Conservation (phyloP, 2,888 invertebrate genomes). For the Ferdinandea cuprea region DNA sequence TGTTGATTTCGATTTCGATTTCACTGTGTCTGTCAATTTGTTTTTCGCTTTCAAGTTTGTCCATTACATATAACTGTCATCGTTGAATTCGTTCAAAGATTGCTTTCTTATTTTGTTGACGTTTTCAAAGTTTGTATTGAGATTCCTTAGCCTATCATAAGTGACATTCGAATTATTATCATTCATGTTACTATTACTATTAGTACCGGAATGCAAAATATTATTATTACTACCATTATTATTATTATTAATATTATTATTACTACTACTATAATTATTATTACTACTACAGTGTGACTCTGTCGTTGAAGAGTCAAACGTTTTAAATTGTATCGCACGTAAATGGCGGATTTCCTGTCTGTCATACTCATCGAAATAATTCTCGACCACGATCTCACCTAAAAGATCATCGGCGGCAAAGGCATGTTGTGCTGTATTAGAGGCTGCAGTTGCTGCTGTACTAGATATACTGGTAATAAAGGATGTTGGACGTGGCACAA, state of each 20-base stretch:
- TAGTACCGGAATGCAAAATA: constrained; percentile 66
- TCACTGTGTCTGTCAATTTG: no score
- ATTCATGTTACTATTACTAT: constrained; percentile 45
- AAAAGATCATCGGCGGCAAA: constrained; percentile 55
- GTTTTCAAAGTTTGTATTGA: constrained; percentile 58
- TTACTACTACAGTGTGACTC: constrained; percentile 77
- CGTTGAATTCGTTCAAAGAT: constrained; percentile 76
- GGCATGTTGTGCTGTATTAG: constrained; percentile 31
- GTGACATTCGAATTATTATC: constrained; percentile 71
- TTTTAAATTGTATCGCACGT: constrained; percentile 76
- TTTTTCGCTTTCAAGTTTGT: not conserved
- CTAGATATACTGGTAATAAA: constrained; percentile 74
- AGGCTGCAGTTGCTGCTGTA: constrained; percentile 10
- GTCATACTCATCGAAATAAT: constrained; percentile 82
- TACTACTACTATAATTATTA: constrained; percentile 73
- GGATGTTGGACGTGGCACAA: constrained; percentile 81
- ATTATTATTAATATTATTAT: constrained; percentile 47
- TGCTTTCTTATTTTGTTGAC: constrained; percentile 48
- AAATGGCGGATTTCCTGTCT: constrained; percentile 82
- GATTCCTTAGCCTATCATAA: constrained; percentile 76
- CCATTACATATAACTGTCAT: constrained; percentile 76
- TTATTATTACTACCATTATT: constrained; percentile 44
- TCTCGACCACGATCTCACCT: constrained; percentile 81
- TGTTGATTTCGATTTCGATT: no score
- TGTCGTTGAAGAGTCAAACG: constrained; percentile 70